A percentile compares a stretch with the other conserved stretches of the same genome.
Conservation (phyloP, 2,797 vertebrate genomes). For the Falco novaeseelandiae region DNA sequence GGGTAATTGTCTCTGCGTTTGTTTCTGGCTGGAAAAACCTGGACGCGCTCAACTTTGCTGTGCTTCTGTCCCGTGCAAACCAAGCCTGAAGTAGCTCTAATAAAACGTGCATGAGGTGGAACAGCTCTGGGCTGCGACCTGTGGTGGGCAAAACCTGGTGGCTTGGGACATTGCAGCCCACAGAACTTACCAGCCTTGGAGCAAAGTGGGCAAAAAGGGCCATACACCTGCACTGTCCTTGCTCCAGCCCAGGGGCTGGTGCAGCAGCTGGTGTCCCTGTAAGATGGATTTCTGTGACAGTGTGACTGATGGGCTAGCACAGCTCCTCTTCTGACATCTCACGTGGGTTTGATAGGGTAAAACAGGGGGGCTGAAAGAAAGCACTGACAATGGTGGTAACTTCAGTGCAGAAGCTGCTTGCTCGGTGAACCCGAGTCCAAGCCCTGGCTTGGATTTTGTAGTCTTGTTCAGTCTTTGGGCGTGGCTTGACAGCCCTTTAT, state of each 20-base stretch:
- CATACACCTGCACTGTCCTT: not conserved
- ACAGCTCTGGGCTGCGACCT: fast-evolving
- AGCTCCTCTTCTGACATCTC: not conserved
- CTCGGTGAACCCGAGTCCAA: not conserved
- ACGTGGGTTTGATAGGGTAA: not conserved
- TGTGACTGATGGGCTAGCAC: not conserved
- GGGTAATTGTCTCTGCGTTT: not conserved
- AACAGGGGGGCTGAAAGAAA: not conserved
- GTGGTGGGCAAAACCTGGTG: not conserved
- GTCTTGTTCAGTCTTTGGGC: not conserved
- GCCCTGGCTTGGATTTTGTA: not conserved
- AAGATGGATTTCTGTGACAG: not conserved
- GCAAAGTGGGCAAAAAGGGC: not conserved
- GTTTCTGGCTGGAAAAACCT: not conserved
- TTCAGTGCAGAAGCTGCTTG: not conserved
- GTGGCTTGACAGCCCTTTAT: not conserved
- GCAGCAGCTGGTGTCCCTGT: not conserved
- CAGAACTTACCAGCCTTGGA: not conserved
- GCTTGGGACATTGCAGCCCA: not conserved
- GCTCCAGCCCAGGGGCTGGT: not conserved
- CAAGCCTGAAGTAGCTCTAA: not conserved
- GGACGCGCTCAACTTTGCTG: not conserved
- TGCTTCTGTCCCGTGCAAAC: not conserved
- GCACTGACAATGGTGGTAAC: not conserved
- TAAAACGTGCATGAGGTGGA: fast-evolving